These are phyloP conservation scores for Ctena decussata DNA, from an alignment of 2,888 invertebrate species.

Conservation along the genomic window DNA sequence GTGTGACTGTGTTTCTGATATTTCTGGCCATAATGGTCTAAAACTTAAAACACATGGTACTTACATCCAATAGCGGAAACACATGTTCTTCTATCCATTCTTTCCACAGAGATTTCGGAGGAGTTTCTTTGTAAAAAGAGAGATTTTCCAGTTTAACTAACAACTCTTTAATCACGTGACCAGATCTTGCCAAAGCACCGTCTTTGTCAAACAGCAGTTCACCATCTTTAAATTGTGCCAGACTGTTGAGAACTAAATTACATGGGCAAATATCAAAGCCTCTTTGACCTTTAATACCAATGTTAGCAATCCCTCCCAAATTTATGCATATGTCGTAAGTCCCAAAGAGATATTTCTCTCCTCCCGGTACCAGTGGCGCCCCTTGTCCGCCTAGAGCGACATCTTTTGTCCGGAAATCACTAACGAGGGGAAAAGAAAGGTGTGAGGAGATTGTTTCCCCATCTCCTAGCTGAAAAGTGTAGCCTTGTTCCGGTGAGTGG, in stretches of 20 bases:
- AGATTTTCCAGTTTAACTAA: slow-evolving; percentile 74
- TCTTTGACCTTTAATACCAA: slow-evolving; percentile 70
- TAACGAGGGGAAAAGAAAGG: slow-evolving; percentile 77
- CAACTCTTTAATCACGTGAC: slow-evolving; percentile 70
- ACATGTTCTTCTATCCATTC: slow-evolving; percentile 80
- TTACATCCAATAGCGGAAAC: slow-evolving; percentile 79
- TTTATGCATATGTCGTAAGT: slow-evolving; percentile 82
- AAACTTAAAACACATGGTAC: slow-evolving; percentile 40
- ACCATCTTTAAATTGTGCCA: slow-evolving; percentile 68
- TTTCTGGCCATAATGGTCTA: too few species aligned
- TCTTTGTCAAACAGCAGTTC: slow-evolving; percentile 75
- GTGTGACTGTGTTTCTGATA: too few species aligned
- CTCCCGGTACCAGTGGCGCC: slow-evolving; percentile 83
- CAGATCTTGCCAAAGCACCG: slow-evolving; percentile 77
- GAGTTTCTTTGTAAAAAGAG: slow-evolving; percentile 74
- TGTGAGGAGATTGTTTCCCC: slow-evolving; percentile 81
- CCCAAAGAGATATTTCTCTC: slow-evolving; percentile 80
- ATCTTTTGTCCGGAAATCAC: slow-evolving; percentile 83
- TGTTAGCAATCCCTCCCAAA: slow-evolving; percentile 84
- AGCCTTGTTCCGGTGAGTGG: slow-evolving; percentile 80
- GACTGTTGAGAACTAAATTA: slow-evolving; percentile 81
- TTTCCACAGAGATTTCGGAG: slow-evolving; percentile 82
- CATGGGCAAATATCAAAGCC: slow-evolving; percentile 83
- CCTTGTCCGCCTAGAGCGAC: slow-evolving; percentile 84
- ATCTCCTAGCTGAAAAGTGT: slow-evolving; percentile 84